Conservation (phyloP, 2,113 vertebrate species). For the Philantomba maxwellii region DNA sequence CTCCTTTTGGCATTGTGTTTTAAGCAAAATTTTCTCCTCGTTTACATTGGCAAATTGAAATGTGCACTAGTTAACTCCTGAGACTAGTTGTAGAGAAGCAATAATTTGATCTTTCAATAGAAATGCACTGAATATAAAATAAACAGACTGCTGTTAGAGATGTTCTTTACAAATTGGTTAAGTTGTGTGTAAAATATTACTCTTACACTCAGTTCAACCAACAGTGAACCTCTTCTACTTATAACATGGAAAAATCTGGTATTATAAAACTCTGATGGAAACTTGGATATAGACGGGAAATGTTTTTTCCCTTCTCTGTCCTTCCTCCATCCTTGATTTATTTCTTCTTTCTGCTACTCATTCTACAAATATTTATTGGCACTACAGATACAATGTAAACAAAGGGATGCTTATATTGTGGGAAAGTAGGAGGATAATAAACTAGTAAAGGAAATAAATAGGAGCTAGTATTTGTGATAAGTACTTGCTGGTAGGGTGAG, state of each 20-base stretch:
- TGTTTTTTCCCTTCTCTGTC: neutral
- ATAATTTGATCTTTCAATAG: neutral
- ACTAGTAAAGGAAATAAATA: neutral
- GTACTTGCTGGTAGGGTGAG: neutral
- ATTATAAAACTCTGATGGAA: neutral
- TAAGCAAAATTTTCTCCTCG: neutral
- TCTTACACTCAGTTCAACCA: neutral
- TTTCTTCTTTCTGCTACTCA: neutral
- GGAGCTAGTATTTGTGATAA: neutral
- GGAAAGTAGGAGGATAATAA: neutral
- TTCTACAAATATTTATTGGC: neutral
- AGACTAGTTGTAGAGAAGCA: neutral
- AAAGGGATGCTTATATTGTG: neutral
- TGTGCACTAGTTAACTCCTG: neutral
- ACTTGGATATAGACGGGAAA: neutral
- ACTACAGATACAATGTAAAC: neutral
- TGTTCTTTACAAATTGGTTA: neutral
- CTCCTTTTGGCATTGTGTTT: neutral
- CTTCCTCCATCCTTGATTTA: neutral
- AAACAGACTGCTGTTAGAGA: neutral
- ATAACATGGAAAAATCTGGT: neutral
- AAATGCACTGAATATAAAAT: neutral
- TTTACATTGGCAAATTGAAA: neutral
- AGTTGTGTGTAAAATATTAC: neutral
- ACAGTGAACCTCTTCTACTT: neutral